Base-by-base conservation (phyloP, 2,888 invertebrate genomes). In the Apeira syringaria region DNA sequence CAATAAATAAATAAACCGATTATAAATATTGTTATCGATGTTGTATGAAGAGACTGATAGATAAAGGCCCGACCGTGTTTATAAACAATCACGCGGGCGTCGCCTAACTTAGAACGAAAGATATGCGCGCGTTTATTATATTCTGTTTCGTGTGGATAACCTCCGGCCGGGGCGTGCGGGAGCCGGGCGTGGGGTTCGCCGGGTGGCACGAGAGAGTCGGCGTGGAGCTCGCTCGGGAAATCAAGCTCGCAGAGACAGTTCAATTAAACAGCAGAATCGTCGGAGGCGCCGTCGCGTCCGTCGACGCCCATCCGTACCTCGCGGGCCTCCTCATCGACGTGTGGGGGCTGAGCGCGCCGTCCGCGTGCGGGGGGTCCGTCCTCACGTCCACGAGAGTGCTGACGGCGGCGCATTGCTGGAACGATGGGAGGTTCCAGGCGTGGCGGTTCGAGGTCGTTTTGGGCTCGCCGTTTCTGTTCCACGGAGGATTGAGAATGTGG, bases 331-430 rank as follows among this genome's bases (percentile, higher is more conserved):
- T 83, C 10, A 76, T 85, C 13, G 76, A 81, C 24, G 44, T 81
- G 1, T 47, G 68, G 24, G 82, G 80, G 8, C 36, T 69, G 2
- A 8, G 47, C 0, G 53, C 64, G 0, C 74, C 70, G 4, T 78
- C 82, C 0, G 80, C 77, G 0, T 85, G 84, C 35, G 85, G 85
- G 3, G 83, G 82, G 20, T 75, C 84, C 1, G 57, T 85, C 2
- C 44, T 85, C 3, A 63, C 77, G 1, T 35, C 60, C 7, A 62
- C 58, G 5, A 76, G 74, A 50, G 63, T 84, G 2, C 47, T 85
- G 5, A 84, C 85, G 5, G 85, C 85, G 1, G 85, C 85, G 5
- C 85, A 85, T 52, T 85, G 85, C 55, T 85, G 82, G 81, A 65
- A 55, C 38, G 82, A 83, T 38, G 82, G 82, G 26, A 53, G 64